Conservation (phyloP, 2,113 vertebrate genomes). For the Perca schrenkii region DNA sequence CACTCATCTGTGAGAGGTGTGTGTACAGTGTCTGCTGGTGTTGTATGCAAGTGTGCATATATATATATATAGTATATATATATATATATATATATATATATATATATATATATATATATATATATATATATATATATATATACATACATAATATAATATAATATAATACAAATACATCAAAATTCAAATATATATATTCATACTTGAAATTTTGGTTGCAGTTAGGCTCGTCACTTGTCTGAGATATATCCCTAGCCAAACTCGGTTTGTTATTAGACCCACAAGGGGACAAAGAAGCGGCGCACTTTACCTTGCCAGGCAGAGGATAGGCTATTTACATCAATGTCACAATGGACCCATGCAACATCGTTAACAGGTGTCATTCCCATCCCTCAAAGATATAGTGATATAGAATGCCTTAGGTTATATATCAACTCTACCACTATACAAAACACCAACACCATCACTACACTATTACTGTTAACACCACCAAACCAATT, state of each 20-base stretch:
- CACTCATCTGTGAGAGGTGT: slow-evolving; percentile 77
- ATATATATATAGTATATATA: slow-evolving; percentile 24
- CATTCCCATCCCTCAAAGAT: slow-evolving; percentile 47
- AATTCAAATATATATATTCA: slow-evolving; percentile 62
- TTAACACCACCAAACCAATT: slow-evolving; percentile 42
- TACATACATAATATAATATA: slow-evolving; percentile 28
- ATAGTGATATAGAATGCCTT: slow-evolving; percentile 66
- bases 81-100: slow-evolving; percentile 34
- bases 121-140: too few relatives aligned
- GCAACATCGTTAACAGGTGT: slow-evolving; percentile 47
- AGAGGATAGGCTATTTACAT: slow-evolving; percentile 61
- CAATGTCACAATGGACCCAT: slow-evolving; percentile 53
- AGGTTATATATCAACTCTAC: slow-evolving; percentile 66
- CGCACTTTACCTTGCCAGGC: slow-evolving; percentile 18
- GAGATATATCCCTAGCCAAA: slow-evolving; percentile 76
- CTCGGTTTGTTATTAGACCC: slow-evolving; percentile 33
- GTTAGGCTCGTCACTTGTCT: slow-evolving; percentile 72
- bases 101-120: too few relatives aligned
- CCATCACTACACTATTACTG: slow-evolving; percentile 59
- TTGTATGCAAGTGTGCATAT: slow-evolving; percentile 83
- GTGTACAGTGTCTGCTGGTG: slow-evolving; percentile 80
- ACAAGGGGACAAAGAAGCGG: slow-evolving; percentile 4
- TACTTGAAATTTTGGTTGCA: slow-evolving; percentile 71
- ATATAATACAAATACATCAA: slow-evolving; percentile 68
- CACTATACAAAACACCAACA: slow-evolving; percentile 65